Conservation (phyloP, 2,888 invertebrate genomes). For the Eupithecia inturbata region DNA sequence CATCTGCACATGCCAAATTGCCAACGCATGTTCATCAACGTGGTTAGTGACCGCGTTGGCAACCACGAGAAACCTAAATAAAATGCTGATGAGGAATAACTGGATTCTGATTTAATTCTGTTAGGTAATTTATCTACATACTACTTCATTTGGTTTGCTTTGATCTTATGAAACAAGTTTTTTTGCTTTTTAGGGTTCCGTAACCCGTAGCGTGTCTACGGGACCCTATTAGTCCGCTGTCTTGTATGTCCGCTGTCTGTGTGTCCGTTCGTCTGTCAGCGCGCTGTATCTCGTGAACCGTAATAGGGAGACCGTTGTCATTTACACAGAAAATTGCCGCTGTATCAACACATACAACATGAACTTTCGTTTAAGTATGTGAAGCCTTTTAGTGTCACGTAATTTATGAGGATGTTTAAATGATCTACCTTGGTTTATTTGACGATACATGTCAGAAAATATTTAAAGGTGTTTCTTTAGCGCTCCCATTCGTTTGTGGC, state of each 20-base stretch:
- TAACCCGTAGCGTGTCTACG: neutral
- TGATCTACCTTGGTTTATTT: too few species aligned
- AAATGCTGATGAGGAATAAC: neutral
- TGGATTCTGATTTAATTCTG: conserved; percentile 3
- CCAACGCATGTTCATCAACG: neutral
- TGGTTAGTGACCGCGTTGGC: neutral
- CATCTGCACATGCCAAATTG: neutral
- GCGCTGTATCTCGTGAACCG: too few species aligned
- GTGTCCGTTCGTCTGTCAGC: neutral
- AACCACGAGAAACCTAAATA: conserved; percentile 14
- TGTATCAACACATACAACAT: too few species aligned
- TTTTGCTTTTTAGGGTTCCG: neutral
- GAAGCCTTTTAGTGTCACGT: too few species aligned
- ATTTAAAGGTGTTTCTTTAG: too few species aligned
- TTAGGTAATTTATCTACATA: neutral
- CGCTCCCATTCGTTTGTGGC: too few species aligned
- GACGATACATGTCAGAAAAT: too few species aligned
- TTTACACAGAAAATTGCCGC: too few species aligned
- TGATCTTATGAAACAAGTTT: neutral
- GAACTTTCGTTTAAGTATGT: too few species aligned
- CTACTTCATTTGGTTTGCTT: neutral
- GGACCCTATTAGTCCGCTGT: neutral
- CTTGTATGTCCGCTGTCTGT: too few species aligned
- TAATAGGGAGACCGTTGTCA: too few species aligned
- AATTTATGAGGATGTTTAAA: too few species aligned